These are phyloP conservation scores for Zoanthus solanderi DNA, from an alignment of 92 coral and sea anemone species.

Conservation along the genomic window DNA sequence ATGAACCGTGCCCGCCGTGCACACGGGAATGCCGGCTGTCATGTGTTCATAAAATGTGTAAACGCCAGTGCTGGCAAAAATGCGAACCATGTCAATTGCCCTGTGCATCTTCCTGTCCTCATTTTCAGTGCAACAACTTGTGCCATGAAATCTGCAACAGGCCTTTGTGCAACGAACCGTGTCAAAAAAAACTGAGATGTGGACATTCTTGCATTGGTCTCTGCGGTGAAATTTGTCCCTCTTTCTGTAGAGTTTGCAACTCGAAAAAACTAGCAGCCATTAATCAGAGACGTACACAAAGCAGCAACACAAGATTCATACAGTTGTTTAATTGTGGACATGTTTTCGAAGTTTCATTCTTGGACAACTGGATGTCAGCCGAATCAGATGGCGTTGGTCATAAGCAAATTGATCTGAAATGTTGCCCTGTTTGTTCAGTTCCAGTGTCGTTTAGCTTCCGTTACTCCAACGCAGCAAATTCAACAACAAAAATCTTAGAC, in stretches of 20 bases:
- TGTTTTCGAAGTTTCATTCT: constrained; percentile 59
- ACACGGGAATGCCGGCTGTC: constrained; percentile 55
- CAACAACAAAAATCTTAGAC: not conserved
- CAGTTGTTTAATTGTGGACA: constrained; percentile 80
- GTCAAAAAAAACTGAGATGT: constrained; percentile 58
- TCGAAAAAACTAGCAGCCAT: constrained; percentile 62
- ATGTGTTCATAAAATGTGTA: constrained; percentile 56
- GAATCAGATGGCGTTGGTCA: not conserved
- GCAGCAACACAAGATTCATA: constrained; percentile 50
- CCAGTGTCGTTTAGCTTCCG: constrained; percentile 34
- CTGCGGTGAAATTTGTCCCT: constrained; percentile 81
- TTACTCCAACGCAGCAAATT: not conserved
- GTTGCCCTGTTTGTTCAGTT: constrained; percentile 18
- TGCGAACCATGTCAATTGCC: constrained; percentile 60
- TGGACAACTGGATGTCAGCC: constrained; percentile 73
- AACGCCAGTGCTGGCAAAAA: no score
- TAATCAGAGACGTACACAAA: constrained; percentile 33
- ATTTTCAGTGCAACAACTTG: constrained; percentile 67
- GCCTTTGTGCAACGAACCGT: constrained; percentile 55
- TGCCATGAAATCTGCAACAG: constrained; percentile 53
- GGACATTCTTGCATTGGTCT: constrained; percentile 81
- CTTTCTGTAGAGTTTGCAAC: constrained; percentile 67
- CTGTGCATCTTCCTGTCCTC: constrained; percentile 71
- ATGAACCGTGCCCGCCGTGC: constrained; percentile 80
- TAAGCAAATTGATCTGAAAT: not conserved